phyloP scores from a whole-genome alignment of 2,113 vertebrate genomes.

The Platichthys stellatus region DNA sequence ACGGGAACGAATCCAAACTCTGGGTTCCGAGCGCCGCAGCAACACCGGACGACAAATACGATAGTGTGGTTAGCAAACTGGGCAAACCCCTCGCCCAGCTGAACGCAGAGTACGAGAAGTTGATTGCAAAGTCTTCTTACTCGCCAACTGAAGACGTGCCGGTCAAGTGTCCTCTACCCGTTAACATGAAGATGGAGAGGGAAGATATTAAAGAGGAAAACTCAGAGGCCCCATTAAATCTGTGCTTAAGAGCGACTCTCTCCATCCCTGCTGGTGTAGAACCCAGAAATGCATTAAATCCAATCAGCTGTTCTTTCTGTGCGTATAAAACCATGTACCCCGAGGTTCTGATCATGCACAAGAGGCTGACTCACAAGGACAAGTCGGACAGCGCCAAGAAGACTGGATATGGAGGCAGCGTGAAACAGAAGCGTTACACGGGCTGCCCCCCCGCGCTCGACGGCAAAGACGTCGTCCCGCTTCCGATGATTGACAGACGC shows the following conservation, averaged over 20 bases:
- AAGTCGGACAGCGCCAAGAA: constrained; percentile 77
- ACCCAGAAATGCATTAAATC: constrained; percentile 74
- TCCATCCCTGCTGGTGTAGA: constrained; percentile 72
- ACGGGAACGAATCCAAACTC: constrained; percentile 73
- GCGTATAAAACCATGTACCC: constrained; percentile 91
- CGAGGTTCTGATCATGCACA: constrained; percentile 93
- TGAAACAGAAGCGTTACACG: constrained; percentile 83
- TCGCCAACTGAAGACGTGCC: constrained; percentile 35
- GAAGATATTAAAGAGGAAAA: constrained; percentile 56
- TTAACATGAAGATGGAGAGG: constrained; percentile 66
- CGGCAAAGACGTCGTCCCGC: constrained; percentile 90
- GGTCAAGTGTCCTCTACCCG: constrained; percentile 42
- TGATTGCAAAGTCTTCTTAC: constrained; percentile 25
- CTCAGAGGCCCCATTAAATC: constrained; percentile 85
- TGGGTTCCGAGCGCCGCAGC: constrained; percentile 46
- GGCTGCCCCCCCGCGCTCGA: constrained; percentile 92
- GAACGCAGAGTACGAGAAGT: constrained; percentile 42
- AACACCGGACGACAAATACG: constrained; percentile 40
- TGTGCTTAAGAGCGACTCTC: constrained; percentile 82
- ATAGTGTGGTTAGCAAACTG: constrained; percentile 23
- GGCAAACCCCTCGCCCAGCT: constrained; percentile 31
- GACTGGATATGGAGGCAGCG: constrained; percentile 61
- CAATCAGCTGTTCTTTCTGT: constrained; percentile 86
- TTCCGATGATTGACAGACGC: constrained; percentile 62
- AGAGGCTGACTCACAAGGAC: constrained; percentile 89